phyloP scores from a whole-genome alignment of 2,797 vertebrate genomes.

The Hirundo rustica region DNA sequence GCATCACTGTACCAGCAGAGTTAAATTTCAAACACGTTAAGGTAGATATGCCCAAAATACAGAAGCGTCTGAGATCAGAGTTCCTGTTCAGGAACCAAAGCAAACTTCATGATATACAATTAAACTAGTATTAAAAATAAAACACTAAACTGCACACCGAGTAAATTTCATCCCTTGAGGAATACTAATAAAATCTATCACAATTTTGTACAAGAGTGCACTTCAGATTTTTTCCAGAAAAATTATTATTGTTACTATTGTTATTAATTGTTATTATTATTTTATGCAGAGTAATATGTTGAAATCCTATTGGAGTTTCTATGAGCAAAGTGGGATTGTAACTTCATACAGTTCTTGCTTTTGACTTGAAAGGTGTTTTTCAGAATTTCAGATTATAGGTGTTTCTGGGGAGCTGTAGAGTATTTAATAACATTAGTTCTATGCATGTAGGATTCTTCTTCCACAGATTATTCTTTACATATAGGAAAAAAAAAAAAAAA shows the following conservation, averaged over 20 bases:
- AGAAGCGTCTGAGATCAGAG: background rate
- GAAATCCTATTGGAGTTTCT: background rate
- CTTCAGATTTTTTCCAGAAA: background rate
- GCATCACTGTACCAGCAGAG: accelerated
- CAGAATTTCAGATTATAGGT: background rate
- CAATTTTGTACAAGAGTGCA: background rate
- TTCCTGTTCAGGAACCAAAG: background rate
- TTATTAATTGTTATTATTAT: background rate
- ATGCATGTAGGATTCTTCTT: background rate
- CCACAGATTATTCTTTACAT: background rate
- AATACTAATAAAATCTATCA: background rate
- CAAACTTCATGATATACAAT: background rate
- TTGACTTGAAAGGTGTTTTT: background rate
- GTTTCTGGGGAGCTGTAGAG: background rate
- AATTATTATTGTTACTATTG: background rate
- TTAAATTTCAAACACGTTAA: background rate
- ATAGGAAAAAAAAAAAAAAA: background rate
- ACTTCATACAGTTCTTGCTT: background rate
- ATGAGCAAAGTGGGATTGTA: background rate
- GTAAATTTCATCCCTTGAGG: background rate
- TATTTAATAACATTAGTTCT: background rate
- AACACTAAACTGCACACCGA: background rate
- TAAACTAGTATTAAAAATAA: background rate
- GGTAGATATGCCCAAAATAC: background rate
- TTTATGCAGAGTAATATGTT: background rate